Conservation (phyloP, 2,888 invertebrate species). For the Drosophila hamatofila region DNA sequence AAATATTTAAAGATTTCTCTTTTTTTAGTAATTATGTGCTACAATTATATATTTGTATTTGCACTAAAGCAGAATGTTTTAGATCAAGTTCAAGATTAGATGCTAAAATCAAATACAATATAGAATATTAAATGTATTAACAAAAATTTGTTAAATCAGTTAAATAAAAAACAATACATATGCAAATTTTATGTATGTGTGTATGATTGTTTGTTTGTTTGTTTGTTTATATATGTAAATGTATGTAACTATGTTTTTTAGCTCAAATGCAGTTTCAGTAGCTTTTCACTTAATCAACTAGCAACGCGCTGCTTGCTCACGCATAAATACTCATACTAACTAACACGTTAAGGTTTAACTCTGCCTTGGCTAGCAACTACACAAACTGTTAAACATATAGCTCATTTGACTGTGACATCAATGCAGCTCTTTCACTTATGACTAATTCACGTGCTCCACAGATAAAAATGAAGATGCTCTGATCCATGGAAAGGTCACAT, state of each 20-base stretch:
- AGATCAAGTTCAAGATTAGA: slow-evolving; percentile 30
- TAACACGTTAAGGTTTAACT: slow-evolving; percentile 54
- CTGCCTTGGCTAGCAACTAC: slow-evolving; percentile 61
- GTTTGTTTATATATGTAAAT: slow-evolving; percentile 21
- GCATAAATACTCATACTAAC: slow-evolving; percentile 65
- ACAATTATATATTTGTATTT: slow-evolving; percentile 40
- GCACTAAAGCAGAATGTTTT: slow-evolving; percentile 55
- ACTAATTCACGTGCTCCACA: slow-evolving; percentile 66
- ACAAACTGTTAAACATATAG: slow-evolving; percentile 44
- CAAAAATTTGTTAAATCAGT: slow-evolving; percentile 46
- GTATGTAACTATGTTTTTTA: slow-evolving; percentile 48
- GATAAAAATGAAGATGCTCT: slow-evolving; percentile 16
- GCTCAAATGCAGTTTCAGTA: slow-evolving; percentile 72
- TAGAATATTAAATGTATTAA: slow-evolving; percentile 26
- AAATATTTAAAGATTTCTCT: slow-evolving; percentile 41
- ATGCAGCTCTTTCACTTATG: slow-evolving; percentile 56
- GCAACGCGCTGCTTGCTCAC: slow-evolving; percentile 43
- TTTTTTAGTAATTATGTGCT: slow-evolving; percentile 27
- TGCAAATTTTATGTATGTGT: slow-evolving; percentile 39
- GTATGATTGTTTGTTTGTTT: slow-evolving; percentile 6
- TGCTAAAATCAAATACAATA: slow-evolving; percentile 8
- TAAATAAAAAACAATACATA: slow-evolving; percentile 52
- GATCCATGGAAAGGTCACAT: slow-evolving; percentile 28
- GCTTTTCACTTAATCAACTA: slow-evolving; percentile 63
- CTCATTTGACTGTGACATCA: slow-evolving; percentile 45